Evolutionary conservation across 1,140 invertebrate species (phyloP), one percentile per base, ranked within the genome.

Genomic region (Lineus longissimus): DNA sequence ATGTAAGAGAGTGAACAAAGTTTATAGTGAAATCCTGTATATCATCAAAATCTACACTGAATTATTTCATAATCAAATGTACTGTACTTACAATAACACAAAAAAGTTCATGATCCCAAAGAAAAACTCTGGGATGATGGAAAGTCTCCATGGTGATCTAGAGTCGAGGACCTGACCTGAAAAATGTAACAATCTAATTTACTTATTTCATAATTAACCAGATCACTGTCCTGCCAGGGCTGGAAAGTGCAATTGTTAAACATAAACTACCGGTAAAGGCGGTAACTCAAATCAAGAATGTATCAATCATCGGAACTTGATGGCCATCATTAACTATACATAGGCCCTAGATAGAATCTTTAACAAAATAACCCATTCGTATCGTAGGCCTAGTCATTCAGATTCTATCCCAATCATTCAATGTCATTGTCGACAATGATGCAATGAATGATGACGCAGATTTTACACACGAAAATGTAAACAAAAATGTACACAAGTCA

Each of bases 71-170:
- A 60, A 33, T n/a, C 63, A 25, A n/a, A 43, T 7, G 25, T 55
- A 23, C 22, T 29, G n/a, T 62, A 77, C 75, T 77, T 68, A 77
- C 75, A 77, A 77, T 15, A 77, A 60, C 19, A 77, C 66, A 54
- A 77, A 62, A 47, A 77, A 76, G 54, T 77, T 77, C 54, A 77
- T 68, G 31, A 76, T 65, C n/a, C 70, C 70, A 74, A 74, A 77
- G 55, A 77, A 71, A n/a, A 70, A 47, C 30, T 76, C 74, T 67
- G 73, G 56, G 57, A 76, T 68, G 22, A 70, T 59, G 17, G 72
- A 72, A 17, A 76, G 60, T 60, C 74, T 54, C 74, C 74, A 76
- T 71, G 68, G 68, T 55, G 74, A 73, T 59, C 66, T 65, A 2
- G 73, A 75, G 7, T 75, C 70, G 33, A 70, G 22, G 13, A 76